These are phyloP conservation scores for Tricholauxania praeusta DNA, from an alignment of 2,888 invertebrate species.

Conservation along the genomic window DNA sequence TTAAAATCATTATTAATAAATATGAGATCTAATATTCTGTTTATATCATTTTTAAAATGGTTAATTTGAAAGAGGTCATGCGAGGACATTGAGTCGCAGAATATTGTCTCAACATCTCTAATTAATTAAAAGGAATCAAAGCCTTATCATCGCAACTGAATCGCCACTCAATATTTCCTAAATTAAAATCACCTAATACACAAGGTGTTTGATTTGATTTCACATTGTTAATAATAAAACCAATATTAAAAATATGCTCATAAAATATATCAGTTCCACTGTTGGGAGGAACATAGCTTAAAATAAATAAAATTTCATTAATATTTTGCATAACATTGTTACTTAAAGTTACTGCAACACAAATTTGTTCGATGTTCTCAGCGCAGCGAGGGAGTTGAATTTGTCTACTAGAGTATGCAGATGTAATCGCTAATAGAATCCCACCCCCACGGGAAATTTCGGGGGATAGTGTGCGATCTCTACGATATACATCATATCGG, in stretches of 20 bases:
- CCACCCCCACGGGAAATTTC: background rate
- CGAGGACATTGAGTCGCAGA: too few relatives aligned
- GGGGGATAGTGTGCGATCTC: background rate
- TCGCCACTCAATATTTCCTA: too few relatives aligned
- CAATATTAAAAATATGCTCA: constrained; percentile 1
- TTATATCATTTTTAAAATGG: background rate
- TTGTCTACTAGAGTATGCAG: background rate
- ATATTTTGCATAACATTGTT: background rate
- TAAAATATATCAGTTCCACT: background rate
- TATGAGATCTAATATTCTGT: background rate
- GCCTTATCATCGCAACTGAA: too few relatives aligned
- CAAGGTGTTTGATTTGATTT: too few relatives aligned
- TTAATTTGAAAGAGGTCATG: too few relatives aligned
- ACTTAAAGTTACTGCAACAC: constrained; percentile 1
- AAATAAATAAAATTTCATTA: background rate
- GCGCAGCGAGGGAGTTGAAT: background rate
- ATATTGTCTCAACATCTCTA: too few relatives aligned
- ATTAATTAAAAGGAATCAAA: too few relatives aligned
- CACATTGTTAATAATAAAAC: too few relatives aligned
- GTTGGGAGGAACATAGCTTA: constrained; percentile 2
- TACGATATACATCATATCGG: background rate
- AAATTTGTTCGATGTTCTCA: background rate
- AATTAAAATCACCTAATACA: too few relatives aligned
- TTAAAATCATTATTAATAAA: background rate
- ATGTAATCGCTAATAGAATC: background rate